Evolutionary conservation across 1,140 invertebrate species (phyloP), one percentile per base, ranked within the genome.

Genomic region (Meloidogyne floridensis): DNA sequence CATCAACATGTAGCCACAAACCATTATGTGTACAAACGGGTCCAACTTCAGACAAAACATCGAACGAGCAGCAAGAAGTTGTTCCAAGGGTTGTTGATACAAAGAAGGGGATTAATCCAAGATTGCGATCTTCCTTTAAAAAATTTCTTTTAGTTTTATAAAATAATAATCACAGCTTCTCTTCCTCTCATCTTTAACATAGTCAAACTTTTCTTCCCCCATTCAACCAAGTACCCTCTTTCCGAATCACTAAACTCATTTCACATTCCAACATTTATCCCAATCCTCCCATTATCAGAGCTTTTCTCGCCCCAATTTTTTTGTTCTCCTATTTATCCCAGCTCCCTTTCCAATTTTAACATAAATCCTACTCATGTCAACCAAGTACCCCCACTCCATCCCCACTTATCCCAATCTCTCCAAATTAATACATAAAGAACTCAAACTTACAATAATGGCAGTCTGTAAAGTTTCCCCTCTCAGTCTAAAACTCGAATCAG

Each of bases 41-140:
- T 0, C 96, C 96, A 78, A 98, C 95, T 92, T 97, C 95, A 13
- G 93, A 91, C 4, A 98, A 91, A 89, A 95, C 95, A 90, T 97
- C 96, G 88, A 96, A 97, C 0, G 95, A 95, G 90, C 95, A 97
- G 85, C 94, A 95, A 2, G 95, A 96, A 0, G 96, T 98, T 0
- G 96, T 97, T 43, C 96, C 96, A n/a, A 98, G 91, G 4, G 92
- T 92, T 13, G 91, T 89, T 0, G 90, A 90, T 2, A 98, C 96
- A 90, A 96, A 98, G 91, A 98, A 98, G n/a, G 97, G 97, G 72
- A 97, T 94, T 42, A 96, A 92, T 9, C 97, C 97, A 87, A 94
- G 94, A 75, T 94, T 93, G 85, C 93, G 93, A 90, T 98, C 96
- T 90, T 97, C 95, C 91, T 97, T 94, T 4, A 69, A 70, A 47